Percentiles rank a stretch among this genome's conserved stretches.
Conservation (phyloP, 2,888 invertebrate species). For the Halictus quadricinctus region DNA sequence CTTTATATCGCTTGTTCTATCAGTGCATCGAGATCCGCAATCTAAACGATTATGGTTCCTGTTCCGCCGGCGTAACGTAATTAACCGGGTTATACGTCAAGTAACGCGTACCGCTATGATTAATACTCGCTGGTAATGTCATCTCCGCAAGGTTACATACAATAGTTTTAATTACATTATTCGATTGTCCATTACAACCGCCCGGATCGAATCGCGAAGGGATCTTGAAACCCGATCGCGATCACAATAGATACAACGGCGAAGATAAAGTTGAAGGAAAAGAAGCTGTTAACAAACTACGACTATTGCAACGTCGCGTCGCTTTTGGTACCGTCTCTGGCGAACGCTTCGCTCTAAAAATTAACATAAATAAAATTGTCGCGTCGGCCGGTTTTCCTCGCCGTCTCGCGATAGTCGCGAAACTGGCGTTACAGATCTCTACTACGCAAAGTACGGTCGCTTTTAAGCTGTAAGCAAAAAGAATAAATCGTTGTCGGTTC, state of each 20-base stretch:
- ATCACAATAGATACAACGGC: background rate
- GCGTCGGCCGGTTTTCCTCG: background rate
- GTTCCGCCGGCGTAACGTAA: background rate
- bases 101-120: conserved; percentile 23
- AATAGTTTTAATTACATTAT: background rate
- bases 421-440: conserved; percentile 8
- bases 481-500: conserved; percentile 42
- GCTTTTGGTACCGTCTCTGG: conserved; percentile 45
- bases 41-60: conserved; percentile 24
- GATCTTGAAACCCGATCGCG: background rate
- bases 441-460: conserved; percentile 9
- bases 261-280: background rate
- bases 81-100: conserved; percentile 11
- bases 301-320: background rate
- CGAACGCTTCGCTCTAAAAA: conserved; percentile 15
- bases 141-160: conserved; percentile 18
- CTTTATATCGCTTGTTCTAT: background rate
- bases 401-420: background rate
- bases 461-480: conserved; percentile 32
- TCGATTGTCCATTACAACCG: background rate
- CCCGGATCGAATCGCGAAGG: background rate
- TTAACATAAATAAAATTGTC: conserved; percentile 43
- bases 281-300: conserved; percentile 17
- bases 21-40: background rate
- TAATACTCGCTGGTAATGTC: conserved; percentile 62